These are phyloP conservation scores for Ichneumoninae sp. DNA, from an alignment of 2,888 invertebrate genomes.

Conservation along the genomic window DNA sequence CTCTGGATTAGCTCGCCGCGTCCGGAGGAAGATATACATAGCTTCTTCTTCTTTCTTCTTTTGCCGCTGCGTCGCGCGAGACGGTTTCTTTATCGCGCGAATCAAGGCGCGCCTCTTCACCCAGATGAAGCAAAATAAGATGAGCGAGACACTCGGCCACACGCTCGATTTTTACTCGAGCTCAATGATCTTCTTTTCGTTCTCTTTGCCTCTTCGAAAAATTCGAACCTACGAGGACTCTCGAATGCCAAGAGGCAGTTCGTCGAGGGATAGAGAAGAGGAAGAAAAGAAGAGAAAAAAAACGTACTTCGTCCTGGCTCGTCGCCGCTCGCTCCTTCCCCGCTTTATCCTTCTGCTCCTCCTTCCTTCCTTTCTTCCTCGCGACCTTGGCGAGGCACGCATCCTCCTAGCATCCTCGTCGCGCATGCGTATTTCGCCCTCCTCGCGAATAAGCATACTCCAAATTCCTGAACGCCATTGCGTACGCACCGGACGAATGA, in stretches of 20 bases:
- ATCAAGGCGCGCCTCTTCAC: constrained; percentile 57
- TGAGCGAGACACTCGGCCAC: not conserved
- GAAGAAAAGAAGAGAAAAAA: constrained; percentile 39
- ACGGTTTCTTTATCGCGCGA: constrained; percentile 57
- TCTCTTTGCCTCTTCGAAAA: not conserved
- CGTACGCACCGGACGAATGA: constrained; percentile 57
- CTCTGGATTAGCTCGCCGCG: constrained; percentile 53
- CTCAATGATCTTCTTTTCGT: not conserved
- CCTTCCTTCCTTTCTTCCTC: constrained; percentile 52
- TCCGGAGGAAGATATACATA: constrained; percentile 37
- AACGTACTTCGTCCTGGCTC: constrained; percentile 44
- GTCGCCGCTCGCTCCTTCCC: constrained; percentile 22
- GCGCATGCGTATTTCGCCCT: constrained; percentile 30
- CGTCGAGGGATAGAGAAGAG: constrained; percentile 24
- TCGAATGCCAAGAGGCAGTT: constrained; percentile 12
- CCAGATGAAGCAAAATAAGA: constrained; percentile 22
- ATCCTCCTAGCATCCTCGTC: constrained; percentile 25
- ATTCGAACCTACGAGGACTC: not conserved
- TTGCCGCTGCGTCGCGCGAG: constrained; percentile 23
- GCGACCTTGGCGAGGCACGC: constrained; percentile 59
- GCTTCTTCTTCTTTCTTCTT: constrained; percentile 43
- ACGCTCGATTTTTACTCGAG: too few species aligned
- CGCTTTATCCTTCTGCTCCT: constrained; percentile 50
- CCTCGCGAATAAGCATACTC: constrained; percentile 53
- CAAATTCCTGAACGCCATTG: constrained; percentile 66